Conservation (phyloP, 2,888 invertebrate genomes). For the Rhingia campestris region DNA sequence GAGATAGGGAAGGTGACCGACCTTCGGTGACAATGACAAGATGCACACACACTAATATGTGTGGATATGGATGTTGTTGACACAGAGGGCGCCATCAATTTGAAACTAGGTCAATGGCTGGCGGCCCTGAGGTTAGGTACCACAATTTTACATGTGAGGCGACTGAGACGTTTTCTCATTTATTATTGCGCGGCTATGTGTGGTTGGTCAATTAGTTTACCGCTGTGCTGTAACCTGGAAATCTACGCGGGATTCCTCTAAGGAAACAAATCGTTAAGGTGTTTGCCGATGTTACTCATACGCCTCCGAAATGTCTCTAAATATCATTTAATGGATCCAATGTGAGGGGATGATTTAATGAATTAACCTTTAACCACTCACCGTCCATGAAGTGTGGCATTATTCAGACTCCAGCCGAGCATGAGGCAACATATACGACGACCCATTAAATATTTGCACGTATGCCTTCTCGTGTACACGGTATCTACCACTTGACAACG, state of each 20-base stretch:
- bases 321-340: neutral
- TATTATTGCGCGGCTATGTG: constrained; percentile 56
- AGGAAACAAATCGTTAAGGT: neutral
- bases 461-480: constrained; percentile 27
- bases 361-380: constrained; percentile 25
- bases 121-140: constrained; percentile 21
- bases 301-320: constrained; percentile 1
- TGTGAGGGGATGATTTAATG: constrained; percentile 24
- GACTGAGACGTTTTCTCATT: constrained; percentile 58
- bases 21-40: constrained; percentile 55
- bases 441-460: constrained; percentile 66
- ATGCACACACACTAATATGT: constrained; percentile 22
- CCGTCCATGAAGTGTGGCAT: constrained; percentile 1
- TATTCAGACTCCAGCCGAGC: constrained; percentile 23
- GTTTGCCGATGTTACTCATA: constrained; percentile 26
- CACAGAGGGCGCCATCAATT: constrained; percentile 57
- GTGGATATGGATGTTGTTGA: constrained; percentile 33
- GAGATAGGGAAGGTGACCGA: constrained; percentile 53
- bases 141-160: constrained; percentile 24
- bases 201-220: constrained; percentile 56
- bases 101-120: constrained; percentile 71
- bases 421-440: constrained; percentile 48
- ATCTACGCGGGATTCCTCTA: constrained; percentile 16
- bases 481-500: constrained; percentile 17
- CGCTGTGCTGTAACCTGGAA: constrained; percentile 9